Conservation (phyloP, 2,888 invertebrate genomes). For the Papilio gigon region DNA sequence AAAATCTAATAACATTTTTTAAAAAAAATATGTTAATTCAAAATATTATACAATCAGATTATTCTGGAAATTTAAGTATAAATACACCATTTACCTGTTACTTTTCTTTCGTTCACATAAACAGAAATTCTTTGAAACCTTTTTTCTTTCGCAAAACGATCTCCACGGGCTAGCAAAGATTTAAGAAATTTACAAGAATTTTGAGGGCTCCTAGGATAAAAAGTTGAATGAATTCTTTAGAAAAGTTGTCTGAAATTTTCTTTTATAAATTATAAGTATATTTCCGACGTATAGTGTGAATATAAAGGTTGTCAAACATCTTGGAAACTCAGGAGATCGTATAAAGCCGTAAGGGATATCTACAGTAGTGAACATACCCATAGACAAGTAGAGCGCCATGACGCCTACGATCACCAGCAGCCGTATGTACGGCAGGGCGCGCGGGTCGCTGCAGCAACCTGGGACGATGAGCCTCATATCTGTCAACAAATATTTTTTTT, state of each 20-base stretch:
- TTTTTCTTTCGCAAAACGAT: slow-evolving; percentile 12
- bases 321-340: too few species aligned
- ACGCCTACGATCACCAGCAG: slow-evolving; percentile 53
- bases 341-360: too few species aligned
- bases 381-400: slow-evolving; percentile 63
- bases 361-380: slow-evolving; percentile 55
- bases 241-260: not conserved
- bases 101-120: too few species aligned
- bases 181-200: slow-evolving; percentile 19
- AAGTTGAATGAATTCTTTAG: not conserved
- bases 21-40: too few species aligned
- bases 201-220: not conserved
- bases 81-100: too few species aligned
- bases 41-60: too few species aligned
- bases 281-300: too few species aligned
- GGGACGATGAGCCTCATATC: slow-evolving; percentile 67
- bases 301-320: too few species aligned
- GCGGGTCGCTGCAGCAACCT: slow-evolving; percentile 62
- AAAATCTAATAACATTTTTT: too few species aligned
- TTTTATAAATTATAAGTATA: not conserved
- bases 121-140: slow-evolving; percentile 10
- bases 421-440: slow-evolving; percentile 59
- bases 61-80: too few species aligned
- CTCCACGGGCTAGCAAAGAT: slow-evolving; percentile 16
- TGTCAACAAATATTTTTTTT: slow-evolving; percentile 35